Evolutionary conservation across 2,888 invertebrate species (phyloP), one percentile per base, ranked within the genome.

Genomic region (Rugalucina vietnamica): DNA sequence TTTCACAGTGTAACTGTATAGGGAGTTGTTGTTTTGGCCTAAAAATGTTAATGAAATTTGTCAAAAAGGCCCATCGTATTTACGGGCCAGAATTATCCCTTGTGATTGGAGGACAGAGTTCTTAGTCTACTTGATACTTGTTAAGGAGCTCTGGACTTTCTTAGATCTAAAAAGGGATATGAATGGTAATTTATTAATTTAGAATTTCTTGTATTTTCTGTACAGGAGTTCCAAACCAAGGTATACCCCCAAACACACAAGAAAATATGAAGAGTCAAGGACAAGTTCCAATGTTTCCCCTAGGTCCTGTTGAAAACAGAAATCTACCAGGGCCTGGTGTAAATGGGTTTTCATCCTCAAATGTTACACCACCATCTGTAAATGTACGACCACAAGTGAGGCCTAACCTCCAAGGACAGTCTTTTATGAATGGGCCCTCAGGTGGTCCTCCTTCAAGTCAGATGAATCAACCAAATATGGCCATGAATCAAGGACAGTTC

Each of bases 371-470:
- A 4, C 34, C 65, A 34, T 4, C 32, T 8, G 2, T 34, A 34
- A 5, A 5, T 29, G 32, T 8, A 2, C 21, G 65, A 27, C 32
- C 32, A 34, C 4, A 5, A 18, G 32, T 8, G 2, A 24, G 65
- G 8, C 32, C 32, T 10, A 24, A 34, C 34, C 4, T 24, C 32
- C 65, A 34, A 18, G 65, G 65, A 18, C 65, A 65, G 29, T 29
- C 34, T 4, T 65, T 65, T 65, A 65, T 65, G 65, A 65, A 65
- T 65, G 65, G 65, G 34, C 65, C 65, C 4, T 65, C 65, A 21
- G 65, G 27, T n/a, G 29, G 24, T 29, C 60, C 18, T 10, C 34
- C 34, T 4, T 18, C 34, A 34, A 65, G 24, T 65, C 65, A 34
- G 12, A 32, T 34, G 34, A 21, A 32, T 32, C 27, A 29, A n/a